Evolutionary conservation across 2,797 vertebrate species (phyloP), one percentile per base, ranked within the genome.

Genomic region (Helarctos malayanus): DNA sequence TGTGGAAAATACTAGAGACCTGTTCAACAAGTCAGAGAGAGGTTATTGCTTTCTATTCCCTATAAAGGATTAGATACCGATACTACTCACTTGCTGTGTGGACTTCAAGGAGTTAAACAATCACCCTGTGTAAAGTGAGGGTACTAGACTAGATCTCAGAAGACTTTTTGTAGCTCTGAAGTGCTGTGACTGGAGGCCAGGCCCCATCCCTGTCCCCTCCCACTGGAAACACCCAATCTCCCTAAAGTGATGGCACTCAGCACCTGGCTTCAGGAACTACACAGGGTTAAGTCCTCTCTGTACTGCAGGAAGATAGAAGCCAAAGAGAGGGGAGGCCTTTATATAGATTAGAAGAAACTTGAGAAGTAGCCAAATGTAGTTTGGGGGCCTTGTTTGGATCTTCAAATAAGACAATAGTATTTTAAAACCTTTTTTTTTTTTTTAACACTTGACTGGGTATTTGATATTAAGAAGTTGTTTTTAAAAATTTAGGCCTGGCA

Each of bases 391-490:
- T 84, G 18, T 83, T 94, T 80, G 73, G 23, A 83, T 94, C 65
- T 54, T 94, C 52, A 94, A 79, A 59, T 69, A 75, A 95, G 32
- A 80, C 52, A 88, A 54, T 7, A 69, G 32, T 79, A 35, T 90
- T 96, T 65, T 25, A 18, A 49, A 52, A 76, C 2, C 6, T 38
- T 71, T 65, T 75, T 59, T 23, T n/a, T 38, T 41, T 25, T 21
- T 49, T 49, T 71, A 76, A 73, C 59, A 71, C n/a, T 87, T 95
- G 54, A 76, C 15, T 80, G 25, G 25, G 47, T 85, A n/a, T 84
- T 93, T 95, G n/a, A 92, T 91, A 52, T 45, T 83, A 92, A 84
- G 56, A 78, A 94, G 49, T 56, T 79, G 7, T 68, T 84, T 59
- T 73, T 52, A 18, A 82, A 91, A 59, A 15, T 18, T 79, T 56